phyloP scores from a whole-genome alignment of 2,113 vertebrate species.

The Pluvianellus socialis region DNA sequence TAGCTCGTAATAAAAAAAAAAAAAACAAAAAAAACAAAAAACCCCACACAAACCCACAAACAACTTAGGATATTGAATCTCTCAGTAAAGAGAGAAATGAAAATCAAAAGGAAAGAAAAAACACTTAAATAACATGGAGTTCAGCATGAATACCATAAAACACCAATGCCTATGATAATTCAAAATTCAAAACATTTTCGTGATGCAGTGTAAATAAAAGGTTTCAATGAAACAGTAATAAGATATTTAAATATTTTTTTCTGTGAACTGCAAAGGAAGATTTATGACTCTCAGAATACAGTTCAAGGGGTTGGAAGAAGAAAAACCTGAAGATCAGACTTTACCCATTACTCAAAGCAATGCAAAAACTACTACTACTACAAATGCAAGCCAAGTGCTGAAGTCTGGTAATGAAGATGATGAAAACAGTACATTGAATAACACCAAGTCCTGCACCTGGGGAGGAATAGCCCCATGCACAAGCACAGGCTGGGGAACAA shows the following conservation, averaged over 20 bases:
- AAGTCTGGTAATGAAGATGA: neutral
- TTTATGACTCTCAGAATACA: neutral
- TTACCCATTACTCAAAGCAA: neutral
- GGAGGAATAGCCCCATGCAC: neutral
- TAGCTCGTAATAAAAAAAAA: neutral
- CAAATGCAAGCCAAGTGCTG: neutral
- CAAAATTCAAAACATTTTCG: neutral
- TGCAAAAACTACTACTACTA: neutral
- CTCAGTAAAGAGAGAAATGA: neutral
- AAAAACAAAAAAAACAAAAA: no score
- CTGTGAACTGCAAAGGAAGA: slow-evolving; percentile 18
- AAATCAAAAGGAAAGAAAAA: neutral
- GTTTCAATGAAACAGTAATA: slow-evolving; percentile 40
- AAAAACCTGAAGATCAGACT: neutral
- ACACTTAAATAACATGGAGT: neutral
- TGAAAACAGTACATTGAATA: neutral
- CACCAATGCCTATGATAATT: neutral
- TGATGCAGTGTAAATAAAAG: slow-evolving; percentile 27
- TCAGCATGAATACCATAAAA: neutral
- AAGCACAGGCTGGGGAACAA: neutral
- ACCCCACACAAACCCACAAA: no score
- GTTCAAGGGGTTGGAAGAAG: neutral
- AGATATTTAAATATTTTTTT: slow-evolving; percentile 17
- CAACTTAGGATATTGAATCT: neutral
- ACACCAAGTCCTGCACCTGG: neutral